Conservation (phyloP, 1,140 invertebrate species). For the Papilio machaon region DNA sequence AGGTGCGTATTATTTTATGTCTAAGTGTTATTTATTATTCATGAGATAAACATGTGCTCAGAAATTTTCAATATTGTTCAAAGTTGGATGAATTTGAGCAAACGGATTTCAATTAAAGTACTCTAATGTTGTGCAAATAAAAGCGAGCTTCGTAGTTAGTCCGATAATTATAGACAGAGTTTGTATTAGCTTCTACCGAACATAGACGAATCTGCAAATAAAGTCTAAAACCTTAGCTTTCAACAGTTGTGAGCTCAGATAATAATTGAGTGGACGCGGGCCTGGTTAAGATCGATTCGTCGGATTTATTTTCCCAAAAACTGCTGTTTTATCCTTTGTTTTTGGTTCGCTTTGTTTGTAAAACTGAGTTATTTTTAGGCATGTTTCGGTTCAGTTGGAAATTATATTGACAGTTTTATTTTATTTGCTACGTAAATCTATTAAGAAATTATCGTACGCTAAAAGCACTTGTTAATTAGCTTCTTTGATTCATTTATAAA, state of each 20-base stretch:
- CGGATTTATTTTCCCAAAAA: neutral
- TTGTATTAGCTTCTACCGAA: neutral
- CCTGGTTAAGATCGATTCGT: neutral
- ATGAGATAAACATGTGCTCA: no score
- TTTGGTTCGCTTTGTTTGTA: neutral
- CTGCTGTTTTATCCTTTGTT: neutral
- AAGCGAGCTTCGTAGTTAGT: neutral
- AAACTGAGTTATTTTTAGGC: neutral
- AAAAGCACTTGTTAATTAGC: no score
- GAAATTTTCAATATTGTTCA: neutral
- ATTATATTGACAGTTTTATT: neutral
- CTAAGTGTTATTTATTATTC: no score
- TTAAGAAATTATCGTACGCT: no score
- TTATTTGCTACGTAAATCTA: neutral
- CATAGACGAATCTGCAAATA: neutral
- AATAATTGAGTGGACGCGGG: neutral
- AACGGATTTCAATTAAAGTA: neutral
- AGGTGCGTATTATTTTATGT: no score
- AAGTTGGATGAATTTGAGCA: neutral
- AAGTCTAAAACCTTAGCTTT: neutral
- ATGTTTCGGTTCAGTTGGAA: neutral
- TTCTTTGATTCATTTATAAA: no score
- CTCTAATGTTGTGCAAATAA: neutral
- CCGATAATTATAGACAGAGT: neutral
- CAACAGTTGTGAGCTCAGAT: neutral